Conservation (phyloP, 1,140 invertebrate species). For the Micrasema minimum region DNA sequence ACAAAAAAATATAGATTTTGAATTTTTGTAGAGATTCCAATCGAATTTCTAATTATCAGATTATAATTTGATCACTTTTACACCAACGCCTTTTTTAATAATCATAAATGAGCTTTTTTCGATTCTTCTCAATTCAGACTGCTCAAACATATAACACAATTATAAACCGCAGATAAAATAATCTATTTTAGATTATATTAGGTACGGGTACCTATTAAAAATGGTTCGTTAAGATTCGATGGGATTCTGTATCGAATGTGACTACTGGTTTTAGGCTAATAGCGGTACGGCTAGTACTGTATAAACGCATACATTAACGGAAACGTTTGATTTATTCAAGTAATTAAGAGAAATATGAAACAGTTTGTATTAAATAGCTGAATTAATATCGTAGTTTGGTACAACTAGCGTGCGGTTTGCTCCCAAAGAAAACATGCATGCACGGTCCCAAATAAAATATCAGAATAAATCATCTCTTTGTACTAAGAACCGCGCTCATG, state of each 20-base stretch:
- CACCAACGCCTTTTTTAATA: no score
- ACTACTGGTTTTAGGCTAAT: constrained; percentile 14
- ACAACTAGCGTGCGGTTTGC: constrained; percentile 22
- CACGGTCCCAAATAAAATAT: background rate
- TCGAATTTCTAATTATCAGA: no score
- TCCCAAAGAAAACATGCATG: constrained; percentile 3
- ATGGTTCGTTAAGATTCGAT: no score
- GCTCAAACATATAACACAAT: no score
- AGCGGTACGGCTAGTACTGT: background rate
- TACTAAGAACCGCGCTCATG: background rate
- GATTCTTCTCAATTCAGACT: no score
- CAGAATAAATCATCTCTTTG: constrained; percentile 25
- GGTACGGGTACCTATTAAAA: no score
- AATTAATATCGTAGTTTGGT: constrained; percentile 19
- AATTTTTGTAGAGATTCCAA: no score
- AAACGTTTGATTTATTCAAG: constrained; percentile 19
- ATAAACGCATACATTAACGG: constrained; percentile 7
- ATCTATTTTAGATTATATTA: no score
- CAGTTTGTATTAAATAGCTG: constrained; percentile 14
- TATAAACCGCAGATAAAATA: no score
- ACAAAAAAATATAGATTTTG: no score
- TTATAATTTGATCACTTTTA: no score
- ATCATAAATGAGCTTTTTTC: no score
- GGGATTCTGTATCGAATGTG: background rate
- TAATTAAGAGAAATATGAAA: constrained; percentile 36